A percentile compares a stretch with the other conserved stretches of the same genome.
Evolutionary conservation across 2,888 invertebrate species (phyloP).

Genomic region (Dione juno): DNA sequence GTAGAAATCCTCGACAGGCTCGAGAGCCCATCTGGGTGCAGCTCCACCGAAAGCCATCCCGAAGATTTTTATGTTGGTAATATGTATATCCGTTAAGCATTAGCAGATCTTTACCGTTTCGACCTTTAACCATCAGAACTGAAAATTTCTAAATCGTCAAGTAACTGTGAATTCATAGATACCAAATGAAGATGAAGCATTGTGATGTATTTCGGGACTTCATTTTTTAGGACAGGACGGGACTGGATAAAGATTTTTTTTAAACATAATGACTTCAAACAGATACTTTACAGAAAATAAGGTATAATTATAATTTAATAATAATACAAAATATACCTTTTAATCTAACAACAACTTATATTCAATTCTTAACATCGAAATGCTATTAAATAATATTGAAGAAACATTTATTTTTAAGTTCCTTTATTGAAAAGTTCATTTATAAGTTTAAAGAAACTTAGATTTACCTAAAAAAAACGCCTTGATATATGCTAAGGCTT

Average conservation of each 20-base stretch:
- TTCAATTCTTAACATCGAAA: too few species aligned
- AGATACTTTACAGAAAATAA: neutral
- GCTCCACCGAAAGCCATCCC: slow-evolving; percentile 77
- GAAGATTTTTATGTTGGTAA: slow-evolving; percentile 73
- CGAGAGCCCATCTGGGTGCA: slow-evolving; percentile 80
- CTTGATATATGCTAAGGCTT: slow-evolving; percentile 46
- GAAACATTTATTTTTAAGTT: too few species aligned
- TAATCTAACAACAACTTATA: too few species aligned
- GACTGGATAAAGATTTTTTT: neutral
- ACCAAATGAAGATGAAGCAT: neutral
- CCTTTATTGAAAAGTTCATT: too few species aligned
- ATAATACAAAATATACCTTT: too few species aligned
- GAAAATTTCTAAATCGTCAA: slow-evolving; percentile 51
- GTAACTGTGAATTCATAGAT: neutral
- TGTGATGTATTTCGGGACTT: neutral
- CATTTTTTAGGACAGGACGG: slow-evolving; percentile 7
- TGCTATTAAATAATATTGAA: slow-evolving; percentile 31
- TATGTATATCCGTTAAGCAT: slow-evolving; percentile 78
- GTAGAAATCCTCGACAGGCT: slow-evolving; percentile 74
- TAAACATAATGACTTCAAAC: neutral
- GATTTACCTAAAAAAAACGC: too few species aligned
- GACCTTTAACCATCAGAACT: slow-evolving; percentile 75
- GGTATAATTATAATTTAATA: neutral
- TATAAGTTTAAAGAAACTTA: too few species aligned
- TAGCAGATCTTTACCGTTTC: slow-evolving; percentile 71